Percentiles rank a stretch among this genome's conserved stretches.
These are phyloP conservation scores for Ibycter americanus DNA, from an alignment of 2,797 vertebrate species.

Conservation along the genomic window DNA sequence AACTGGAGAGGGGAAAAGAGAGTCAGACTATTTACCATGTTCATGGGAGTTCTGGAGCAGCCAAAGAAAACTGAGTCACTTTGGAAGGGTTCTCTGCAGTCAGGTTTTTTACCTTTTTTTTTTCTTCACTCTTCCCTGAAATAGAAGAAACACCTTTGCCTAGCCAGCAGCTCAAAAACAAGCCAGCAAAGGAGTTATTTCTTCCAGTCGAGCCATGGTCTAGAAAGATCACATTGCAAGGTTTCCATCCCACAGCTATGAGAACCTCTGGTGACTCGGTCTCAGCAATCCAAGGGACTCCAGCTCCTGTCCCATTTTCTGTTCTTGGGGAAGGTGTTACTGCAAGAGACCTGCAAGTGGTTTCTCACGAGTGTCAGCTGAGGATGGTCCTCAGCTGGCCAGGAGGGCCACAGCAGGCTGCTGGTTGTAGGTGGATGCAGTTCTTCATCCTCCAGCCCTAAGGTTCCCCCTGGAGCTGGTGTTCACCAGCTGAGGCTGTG, in stretches of 20 bases:
- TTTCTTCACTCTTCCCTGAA: not conserved
- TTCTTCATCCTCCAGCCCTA: not conserved
- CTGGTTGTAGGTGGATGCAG: rapidly evolving
- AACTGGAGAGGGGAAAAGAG: not conserved
- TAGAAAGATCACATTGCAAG: not conserved
- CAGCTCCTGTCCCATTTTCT: not conserved
- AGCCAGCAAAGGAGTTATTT: not conserved
- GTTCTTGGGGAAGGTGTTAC: not conserved
- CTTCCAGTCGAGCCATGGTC: not conserved
- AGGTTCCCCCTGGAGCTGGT: not conserved
- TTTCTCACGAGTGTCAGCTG: not conserved
- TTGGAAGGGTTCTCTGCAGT: not conserved
- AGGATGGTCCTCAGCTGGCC: not conserved
- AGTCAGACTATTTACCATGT: not conserved
- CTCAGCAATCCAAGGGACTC: not conserved
- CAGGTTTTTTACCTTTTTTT: not conserved
- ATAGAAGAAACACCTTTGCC: not conserved
- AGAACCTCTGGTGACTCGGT: not conserved
- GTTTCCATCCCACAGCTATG: not conserved
- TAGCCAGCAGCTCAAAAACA: not conserved
- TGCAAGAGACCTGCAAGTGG: not conserved
- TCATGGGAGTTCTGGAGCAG: not conserved
- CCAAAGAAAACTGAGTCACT: not conserved
- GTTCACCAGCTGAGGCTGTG: not conserved
- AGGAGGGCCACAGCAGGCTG: not conserved